A percentile compares a stretch with the other conserved stretches of the same genome.
Evolutionary conservation across 2,113 vertebrate genomes (phyloP).

Genomic region (Tragulus kanchil): DNA sequence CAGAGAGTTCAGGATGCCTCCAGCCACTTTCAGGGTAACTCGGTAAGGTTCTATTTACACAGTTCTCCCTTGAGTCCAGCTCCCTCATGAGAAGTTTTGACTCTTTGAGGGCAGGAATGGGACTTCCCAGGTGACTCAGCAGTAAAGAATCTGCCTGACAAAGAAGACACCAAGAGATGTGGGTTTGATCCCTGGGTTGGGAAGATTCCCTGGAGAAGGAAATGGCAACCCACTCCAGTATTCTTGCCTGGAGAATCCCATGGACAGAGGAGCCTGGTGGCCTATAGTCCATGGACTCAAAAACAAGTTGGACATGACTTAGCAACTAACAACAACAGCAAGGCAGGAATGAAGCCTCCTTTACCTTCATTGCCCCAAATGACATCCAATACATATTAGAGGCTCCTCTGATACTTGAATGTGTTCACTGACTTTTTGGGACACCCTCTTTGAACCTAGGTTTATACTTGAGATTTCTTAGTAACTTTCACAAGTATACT

Average conservation of each 20-base stretch:
- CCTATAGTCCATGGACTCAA: not conserved
- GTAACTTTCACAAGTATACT: not conserved
- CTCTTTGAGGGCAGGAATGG: not conserved
- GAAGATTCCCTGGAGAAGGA: not conserved
- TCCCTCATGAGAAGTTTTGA: not conserved
- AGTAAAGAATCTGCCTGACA: not conserved
- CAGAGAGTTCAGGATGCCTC: not conserved
- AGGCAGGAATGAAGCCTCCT: not conserved
- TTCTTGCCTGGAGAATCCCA: not conserved
- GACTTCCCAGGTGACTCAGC: not conserved
- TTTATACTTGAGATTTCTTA: not conserved
- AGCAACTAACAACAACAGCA: not conserved
- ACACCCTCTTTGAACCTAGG: not conserved
- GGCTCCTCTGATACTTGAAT: not conserved
- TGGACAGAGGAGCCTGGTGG: not conserved
- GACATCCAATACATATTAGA: not conserved
- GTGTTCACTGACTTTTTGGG: not conserved
- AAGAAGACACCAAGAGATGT: no score
- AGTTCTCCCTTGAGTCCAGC: not conserved
- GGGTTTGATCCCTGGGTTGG: not conserved
- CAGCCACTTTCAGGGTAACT: not conserved
- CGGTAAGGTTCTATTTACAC: not conserved
- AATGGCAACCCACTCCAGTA: not conserved
- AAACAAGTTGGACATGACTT: not conserved
- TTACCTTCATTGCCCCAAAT: not conserved